Conservation (phyloP, 1,140 invertebrate genomes). For the Procambarus clarkii region DNA sequence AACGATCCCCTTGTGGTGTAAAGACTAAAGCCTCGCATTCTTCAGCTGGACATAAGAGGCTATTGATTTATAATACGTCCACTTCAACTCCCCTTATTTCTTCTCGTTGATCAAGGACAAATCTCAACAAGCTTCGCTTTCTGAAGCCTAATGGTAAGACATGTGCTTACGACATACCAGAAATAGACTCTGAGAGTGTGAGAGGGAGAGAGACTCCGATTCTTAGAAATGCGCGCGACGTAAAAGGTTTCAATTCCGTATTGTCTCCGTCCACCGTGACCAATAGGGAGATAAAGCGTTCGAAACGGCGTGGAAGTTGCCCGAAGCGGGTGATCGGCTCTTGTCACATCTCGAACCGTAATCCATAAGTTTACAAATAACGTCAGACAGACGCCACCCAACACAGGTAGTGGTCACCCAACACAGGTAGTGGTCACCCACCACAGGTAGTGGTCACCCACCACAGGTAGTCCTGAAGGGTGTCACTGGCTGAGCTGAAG, state of each 20-base stretch:
- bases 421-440: constrained; percentile 44
- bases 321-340: background rate
- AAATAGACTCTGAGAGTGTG: background rate
- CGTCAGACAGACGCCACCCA: constrained; percentile 30
- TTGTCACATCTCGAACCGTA: constrained; percentile 7
- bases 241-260: background rate
- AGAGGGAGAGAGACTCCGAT: background rate
- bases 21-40: constrained; percentile 64
- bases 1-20: constrained; percentile 48
- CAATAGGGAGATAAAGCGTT: background rate
- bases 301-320: background rate
- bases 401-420: constrained; percentile 42
- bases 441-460: constrained; percentile 42
- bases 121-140: background rate
- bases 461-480: constrained; percentile 37
- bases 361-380: constrained; percentile 67
- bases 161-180: background rate
- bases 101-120: background rate
- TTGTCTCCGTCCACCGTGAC: background rate
- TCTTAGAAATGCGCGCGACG: background rate
- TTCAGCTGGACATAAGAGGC: constrained; percentile 50
- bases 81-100: background rate
- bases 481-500: constrained; percentile 12
- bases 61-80: constrained; percentile 30
- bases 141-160: background rate